Percentiles rank a stretch among this genome's conserved stretches.
These are phyloP conservation scores for Corella eumyota DNA, from an alignment of 23 tunicate genomes.

Conservation along the genomic window DNA sequence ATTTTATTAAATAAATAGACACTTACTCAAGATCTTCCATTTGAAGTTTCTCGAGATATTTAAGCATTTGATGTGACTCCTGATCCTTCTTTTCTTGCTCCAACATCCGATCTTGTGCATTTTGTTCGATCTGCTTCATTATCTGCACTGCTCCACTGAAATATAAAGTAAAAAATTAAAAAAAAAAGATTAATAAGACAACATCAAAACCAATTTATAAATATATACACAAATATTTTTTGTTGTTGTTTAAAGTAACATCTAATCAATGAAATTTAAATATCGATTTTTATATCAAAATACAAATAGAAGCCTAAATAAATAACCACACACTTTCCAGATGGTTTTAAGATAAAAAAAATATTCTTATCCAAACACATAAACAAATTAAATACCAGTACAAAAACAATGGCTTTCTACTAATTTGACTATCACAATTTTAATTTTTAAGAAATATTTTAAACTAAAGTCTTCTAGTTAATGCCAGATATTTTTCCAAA, in stretches of 20 bases:
- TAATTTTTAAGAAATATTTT: no score
- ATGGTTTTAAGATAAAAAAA: no score
- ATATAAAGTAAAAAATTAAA: neutral
- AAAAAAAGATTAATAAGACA: neutral
- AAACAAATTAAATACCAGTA: no score
- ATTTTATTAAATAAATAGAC: no score
- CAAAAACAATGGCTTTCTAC: no score
- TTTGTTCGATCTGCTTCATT: constrained; percentile 91
- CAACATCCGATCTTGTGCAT: constrained; percentile 78
- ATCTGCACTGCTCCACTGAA: constrained; percentile 85
- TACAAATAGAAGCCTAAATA: no score
- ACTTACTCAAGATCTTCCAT: constrained; percentile 83
- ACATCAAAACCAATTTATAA: neutral
- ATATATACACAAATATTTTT: neutral
- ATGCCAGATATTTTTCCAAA: no score
- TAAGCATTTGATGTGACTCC: constrained; percentile 82
- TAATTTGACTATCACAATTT: no score
- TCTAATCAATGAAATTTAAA: neutral
- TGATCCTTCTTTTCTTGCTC: constrained; percentile 94
- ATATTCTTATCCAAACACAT: no score
- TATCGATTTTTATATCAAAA: no score
- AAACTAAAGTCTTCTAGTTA: no score
- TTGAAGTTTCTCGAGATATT: constrained; percentile 88
- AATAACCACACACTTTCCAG: no score
- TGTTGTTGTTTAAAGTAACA: neutral